phyloP scores from a whole-genome alignment of 2,888 invertebrate species.

The Melinaea menophilus region DNA sequence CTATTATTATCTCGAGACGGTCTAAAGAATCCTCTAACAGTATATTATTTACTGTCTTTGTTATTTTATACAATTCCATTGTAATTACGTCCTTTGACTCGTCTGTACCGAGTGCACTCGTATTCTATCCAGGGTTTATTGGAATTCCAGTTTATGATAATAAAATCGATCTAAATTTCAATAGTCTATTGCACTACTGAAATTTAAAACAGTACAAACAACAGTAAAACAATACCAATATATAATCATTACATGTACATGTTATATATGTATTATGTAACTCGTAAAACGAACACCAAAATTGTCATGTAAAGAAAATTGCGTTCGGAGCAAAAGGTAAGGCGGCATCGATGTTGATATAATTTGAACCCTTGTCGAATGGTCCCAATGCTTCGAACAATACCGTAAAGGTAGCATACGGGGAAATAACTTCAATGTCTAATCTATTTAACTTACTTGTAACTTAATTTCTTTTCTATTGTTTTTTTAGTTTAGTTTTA shows the following conservation, averaged over 20 bases:
- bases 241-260: too few species aligned
- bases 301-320: constrained; percentile 15
- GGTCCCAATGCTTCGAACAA: constrained; percentile 35
- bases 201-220: not conserved
- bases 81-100: constrained; percentile 16
- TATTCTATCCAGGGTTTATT: not conserved
- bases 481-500: too few species aligned
- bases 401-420: constrained; percentile 40
- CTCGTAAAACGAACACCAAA: not conserved
- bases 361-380: constrained; percentile 28
- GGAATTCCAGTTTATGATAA: not conserved
- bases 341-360: constrained; percentile 30
- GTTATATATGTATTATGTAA: not conserved
- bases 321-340: constrained; percentile 28
- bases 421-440: constrained; percentile 41
- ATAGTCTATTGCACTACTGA: not conserved
- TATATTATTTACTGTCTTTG: constrained; percentile 21
- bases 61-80: constrained; percentile 17
- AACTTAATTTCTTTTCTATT: not conserved
- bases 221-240: not conserved
- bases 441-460: not conserved
- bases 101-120: constrained; percentile 14
- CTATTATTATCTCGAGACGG: constrained; percentile 15
- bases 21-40: constrained; percentile 19
- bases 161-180: not conserved